phyloP scores from a whole-genome alignment of 2,888 invertebrate genomes.

The Himalopsyche kuldschensis region DNA sequence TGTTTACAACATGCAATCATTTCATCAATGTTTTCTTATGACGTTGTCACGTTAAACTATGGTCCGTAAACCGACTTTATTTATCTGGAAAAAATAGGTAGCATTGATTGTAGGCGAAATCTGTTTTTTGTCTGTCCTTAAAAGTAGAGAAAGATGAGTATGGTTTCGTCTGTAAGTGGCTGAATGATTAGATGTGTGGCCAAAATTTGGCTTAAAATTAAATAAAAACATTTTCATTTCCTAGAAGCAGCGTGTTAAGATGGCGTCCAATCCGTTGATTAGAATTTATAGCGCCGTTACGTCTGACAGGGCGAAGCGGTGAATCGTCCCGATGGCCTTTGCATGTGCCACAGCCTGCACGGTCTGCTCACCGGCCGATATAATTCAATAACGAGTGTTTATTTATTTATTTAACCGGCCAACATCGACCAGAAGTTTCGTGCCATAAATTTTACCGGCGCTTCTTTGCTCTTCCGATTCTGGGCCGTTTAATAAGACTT shows the following conservation, averaged over 20 bases:
- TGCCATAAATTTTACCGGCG: slow-evolving; percentile 11
- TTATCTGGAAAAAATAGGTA: too few relatives aligned
- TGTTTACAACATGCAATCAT: too few relatives aligned
- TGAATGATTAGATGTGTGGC: too few relatives aligned
- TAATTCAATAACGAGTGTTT: slow-evolving; percentile 15
- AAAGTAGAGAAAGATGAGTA: too few relatives aligned
- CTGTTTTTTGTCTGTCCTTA: too few relatives aligned
- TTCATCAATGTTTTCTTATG: too few relatives aligned
- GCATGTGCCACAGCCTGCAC: background rate
- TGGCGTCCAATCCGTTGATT: slow-evolving; percentile 19
- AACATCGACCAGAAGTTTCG: slow-evolving; percentile 1
- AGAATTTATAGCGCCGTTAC: slow-evolving; percentile 23
- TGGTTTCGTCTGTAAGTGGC: too few relatives aligned
- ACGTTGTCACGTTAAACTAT: too few relatives aligned
- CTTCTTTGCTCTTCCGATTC: background rate
- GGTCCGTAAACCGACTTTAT: too few relatives aligned
- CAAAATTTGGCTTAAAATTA: too few relatives aligned
- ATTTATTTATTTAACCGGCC: background rate
- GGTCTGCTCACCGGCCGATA: background rate
- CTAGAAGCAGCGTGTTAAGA: background rate
- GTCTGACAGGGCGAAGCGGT: background rate
- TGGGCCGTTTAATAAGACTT: background rate
- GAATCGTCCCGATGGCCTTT: background rate
- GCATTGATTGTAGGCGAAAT: too few relatives aligned
- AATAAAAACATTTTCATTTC: too few relatives aligned